These are phyloP conservation scores for Falcunculus frontatus DNA, from an alignment of 2,113 vertebrate genomes.

Conservation along the genomic window DNA sequence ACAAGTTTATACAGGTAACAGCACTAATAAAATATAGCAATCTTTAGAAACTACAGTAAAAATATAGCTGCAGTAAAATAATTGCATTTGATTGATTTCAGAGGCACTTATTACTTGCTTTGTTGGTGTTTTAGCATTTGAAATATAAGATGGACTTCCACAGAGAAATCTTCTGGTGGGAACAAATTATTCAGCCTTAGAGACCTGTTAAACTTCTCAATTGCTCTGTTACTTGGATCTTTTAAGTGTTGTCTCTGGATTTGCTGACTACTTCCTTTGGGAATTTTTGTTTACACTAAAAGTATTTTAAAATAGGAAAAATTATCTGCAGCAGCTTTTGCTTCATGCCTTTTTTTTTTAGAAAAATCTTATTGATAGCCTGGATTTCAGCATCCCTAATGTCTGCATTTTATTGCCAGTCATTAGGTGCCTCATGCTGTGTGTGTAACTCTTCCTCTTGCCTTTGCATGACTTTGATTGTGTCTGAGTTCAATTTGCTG, in stretches of 20 bases:
- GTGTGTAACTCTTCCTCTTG: background rate
- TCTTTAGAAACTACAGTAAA: constrained; percentile 5
- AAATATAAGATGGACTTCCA: constrained; percentile 19
- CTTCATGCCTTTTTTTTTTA: background rate
- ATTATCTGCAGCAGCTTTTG: background rate
- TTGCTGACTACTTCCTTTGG: background rate
- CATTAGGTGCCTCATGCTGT: too few species aligned
- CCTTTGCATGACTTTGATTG: background rate
- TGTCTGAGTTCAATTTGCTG: background rate
- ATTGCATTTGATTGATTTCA: constrained; percentile 56
- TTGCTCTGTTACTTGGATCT: background rate
- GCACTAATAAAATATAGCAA: constrained; percentile 37
- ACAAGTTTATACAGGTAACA: background rate
- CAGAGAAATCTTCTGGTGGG: constrained; percentile 24
- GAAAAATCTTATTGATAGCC: background rate
- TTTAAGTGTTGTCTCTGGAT: background rate
- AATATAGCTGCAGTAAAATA: constrained; percentile 30
- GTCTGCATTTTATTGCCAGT: background rate
- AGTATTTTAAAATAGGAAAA: background rate
- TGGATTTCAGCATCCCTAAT: background rate
- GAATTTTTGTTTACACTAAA: background rate
- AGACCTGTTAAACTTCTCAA: constrained; percentile 20
- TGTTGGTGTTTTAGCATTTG: constrained; percentile 29
- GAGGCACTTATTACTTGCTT: constrained; percentile 31
- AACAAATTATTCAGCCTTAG: constrained; percentile 29